These are phyloP conservation scores for Gallinago media DNA, from an alignment of 2,113 vertebrate genomes.

Conservation along the genomic window DNA sequence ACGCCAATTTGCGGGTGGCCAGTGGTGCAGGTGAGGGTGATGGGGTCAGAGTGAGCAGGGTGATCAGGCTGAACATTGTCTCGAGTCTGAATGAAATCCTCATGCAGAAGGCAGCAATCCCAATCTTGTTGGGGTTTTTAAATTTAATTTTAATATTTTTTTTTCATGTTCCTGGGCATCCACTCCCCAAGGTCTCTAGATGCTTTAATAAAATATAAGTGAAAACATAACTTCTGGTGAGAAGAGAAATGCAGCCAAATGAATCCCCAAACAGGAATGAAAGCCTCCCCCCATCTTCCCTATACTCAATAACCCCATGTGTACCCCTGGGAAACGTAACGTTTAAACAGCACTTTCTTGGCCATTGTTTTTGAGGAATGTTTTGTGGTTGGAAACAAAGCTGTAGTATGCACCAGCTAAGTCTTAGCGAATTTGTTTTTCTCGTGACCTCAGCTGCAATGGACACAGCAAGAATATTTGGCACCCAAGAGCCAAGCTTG, in stretches of 20 bases:
- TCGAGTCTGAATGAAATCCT: not conserved
- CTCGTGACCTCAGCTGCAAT: conserved; percentile 9
- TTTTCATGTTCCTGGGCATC: not conserved
- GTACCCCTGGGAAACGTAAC: not conserved
- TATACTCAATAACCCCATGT: not conserved
- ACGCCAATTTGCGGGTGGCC: rapidly evolving
- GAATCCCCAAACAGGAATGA: not conserved
- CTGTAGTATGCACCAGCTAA: not conserved
- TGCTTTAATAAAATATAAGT: conserved; percentile 34
- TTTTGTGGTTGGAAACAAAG: conserved; percentile 31
- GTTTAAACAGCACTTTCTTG: not conserved
- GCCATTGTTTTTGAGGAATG: conserved; percentile 19
- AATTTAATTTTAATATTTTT: not conserved
- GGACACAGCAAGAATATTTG: not conserved
- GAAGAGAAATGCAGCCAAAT: conserved; percentile 20
- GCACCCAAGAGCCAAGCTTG: not conserved
- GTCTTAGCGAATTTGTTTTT: conserved; percentile 19
- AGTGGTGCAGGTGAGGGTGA: rapidly evolving
- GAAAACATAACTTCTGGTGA: conserved; percentile 1
- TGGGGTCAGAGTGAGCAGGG: rapidly evolving
- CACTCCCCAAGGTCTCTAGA: not conserved
- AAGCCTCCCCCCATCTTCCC: not conserved
- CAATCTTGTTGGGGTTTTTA: not conserved
- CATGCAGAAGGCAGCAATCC: not conserved
- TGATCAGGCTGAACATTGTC: not conserved